Base-by-base conservation (phyloP, 2,888 invertebrate genomes). In the Drosophila histrio region DNA sequence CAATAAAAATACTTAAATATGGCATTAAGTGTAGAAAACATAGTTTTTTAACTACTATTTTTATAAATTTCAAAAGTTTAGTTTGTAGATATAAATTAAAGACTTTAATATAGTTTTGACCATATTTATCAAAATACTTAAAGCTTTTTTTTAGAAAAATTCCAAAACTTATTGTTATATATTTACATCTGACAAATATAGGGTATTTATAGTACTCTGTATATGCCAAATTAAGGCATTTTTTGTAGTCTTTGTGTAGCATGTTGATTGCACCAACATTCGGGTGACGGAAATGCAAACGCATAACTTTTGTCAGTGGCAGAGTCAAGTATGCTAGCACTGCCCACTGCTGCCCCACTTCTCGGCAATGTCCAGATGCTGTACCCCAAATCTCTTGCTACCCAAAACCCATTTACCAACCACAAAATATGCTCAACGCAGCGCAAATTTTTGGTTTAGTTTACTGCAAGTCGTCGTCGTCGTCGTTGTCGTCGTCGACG, bases 201-300 rank as follows among this genome's bases (percentile, higher is more conserved):
- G n/a, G n/a, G 54, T 50, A 56, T 56, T 43, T 30, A 7, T 9
- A 9, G 1, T 11, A 2, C 24, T n/a, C 8, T 32, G 11, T 32
- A 19, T 38, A 15, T 26, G 17, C 38, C 28, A 22, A 2, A 30
- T 47, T 21, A 21, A 22, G 11, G 7, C 2, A 13, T n/a, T 38
- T 46, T 36, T 28, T 56, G n/a, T 17, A 8, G 4, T 54, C 46
- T 41, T 28, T 30, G 11, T 52, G 32, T 58, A 36, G 58, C 67
- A 61, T 49, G 60, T 52, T 62, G 68, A 68, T 54, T 73, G 53
- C 68, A 54, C 22, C 70, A 52, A 32, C 56, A 70, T 60, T 72
- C 57, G 67, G 63, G 46, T 85, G 77, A 77, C 80, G 84, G 87
- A 80, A 77, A 80, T 70, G 81, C 84, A 75, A 80, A 71, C 87